phyloP scores from a whole-genome alignment of 2,888 invertebrate species.

The Tryphoninae sp. region DNA sequence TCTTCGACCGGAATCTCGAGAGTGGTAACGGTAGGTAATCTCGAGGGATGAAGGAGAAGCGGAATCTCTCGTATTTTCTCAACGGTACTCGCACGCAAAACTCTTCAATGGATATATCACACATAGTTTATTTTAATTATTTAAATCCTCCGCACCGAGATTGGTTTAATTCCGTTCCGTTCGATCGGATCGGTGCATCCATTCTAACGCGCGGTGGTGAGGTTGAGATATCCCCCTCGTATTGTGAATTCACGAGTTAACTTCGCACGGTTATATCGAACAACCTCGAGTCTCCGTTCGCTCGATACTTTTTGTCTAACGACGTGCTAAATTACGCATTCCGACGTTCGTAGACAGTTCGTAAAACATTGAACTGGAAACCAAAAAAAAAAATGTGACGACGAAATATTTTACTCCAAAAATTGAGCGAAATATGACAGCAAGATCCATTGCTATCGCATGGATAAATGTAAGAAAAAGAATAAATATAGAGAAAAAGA shows the following conservation, averaged over 20 bases:
- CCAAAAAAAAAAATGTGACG: background rate
- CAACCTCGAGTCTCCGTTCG: background rate
- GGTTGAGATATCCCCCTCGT: conserved; percentile 57
- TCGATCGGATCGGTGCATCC: conserved; percentile 63
- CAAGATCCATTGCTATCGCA: conserved; percentile 5
- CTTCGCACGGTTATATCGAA: conserved; percentile 5
- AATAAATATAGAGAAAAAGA: background rate
- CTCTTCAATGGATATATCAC: conserved; percentile 5
- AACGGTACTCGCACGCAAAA: background rate
- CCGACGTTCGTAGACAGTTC: background rate
- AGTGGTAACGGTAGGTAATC: background rate
- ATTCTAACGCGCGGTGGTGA: conserved; percentile 60
- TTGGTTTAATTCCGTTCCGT: conserved; percentile 69
- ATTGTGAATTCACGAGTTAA: conserved; percentile 47
- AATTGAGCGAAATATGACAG: background rate
- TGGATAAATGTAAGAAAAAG: conserved; percentile 18
- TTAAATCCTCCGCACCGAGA: conserved; percentile 66
- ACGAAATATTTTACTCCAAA: background rate
- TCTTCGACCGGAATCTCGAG: conserved; percentile 16
- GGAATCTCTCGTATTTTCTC: background rate
- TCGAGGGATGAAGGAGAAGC: background rate
- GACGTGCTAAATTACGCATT: background rate
- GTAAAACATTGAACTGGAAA: background rate
- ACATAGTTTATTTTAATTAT: conserved; percentile 73
- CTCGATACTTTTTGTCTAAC: background rate